These are phyloP conservation scores for Lasioglossum baleicum DNA, from an alignment of 1,140 invertebrate genomes.

Conservation along the genomic window DNA sequence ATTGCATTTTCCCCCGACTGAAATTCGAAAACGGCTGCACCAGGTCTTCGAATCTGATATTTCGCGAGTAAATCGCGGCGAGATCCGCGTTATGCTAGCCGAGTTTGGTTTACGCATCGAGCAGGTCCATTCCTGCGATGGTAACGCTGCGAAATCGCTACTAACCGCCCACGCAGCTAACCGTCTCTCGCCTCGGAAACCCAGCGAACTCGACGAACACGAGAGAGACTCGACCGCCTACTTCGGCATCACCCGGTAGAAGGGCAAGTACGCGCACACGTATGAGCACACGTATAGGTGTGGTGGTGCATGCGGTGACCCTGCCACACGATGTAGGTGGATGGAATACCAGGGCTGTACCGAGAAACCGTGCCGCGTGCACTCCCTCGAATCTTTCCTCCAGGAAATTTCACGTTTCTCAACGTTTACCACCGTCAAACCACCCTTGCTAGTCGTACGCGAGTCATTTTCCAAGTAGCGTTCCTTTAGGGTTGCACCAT, in stretches of 20 bases:
- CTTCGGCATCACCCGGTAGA: slow-evolving; percentile 1
- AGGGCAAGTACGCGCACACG: slow-evolving; percentile 41
- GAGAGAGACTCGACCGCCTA: neutral
- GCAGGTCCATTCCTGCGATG: no score
- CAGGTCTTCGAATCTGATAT: no score
- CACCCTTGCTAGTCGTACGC: no score
- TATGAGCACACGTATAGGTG: slow-evolving; percentile 13
- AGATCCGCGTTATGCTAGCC: no score
- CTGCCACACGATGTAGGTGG: slow-evolving; percentile 70
- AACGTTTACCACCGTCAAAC: neutral
- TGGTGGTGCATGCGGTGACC: slow-evolving; percentile 68
- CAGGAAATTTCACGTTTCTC: neutral
- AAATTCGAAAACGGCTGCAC: no score
- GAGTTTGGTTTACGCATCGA: no score
- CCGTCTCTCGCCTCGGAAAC: neutral
- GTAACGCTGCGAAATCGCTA: no score
- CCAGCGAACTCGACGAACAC: neutral
- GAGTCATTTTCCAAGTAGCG: no score
- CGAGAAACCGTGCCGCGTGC: slow-evolving; percentile 17
- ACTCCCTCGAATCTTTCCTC: neutral
- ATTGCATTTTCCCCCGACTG: no score
- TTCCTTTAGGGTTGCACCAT: no score
- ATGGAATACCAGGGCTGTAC: slow-evolving; percentile 71
- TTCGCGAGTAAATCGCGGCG: no score
- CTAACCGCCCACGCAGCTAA: no score